Conservation (phyloP, 2,888 invertebrate genomes). For the Perithous albicinctus region DNA sequence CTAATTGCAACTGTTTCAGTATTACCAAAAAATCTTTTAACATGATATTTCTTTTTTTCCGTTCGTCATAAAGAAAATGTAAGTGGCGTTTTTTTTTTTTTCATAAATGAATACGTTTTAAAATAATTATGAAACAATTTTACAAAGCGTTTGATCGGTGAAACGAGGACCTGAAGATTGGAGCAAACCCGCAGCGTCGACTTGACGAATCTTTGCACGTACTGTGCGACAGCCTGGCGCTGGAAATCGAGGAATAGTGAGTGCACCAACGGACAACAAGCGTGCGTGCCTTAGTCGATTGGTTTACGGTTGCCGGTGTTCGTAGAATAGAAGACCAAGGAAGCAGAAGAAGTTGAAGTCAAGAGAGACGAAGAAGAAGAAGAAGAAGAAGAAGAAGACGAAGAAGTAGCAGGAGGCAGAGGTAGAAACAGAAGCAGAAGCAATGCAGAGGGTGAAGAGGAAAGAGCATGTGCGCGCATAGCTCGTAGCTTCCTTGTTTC, state of each 20-base stretch:
- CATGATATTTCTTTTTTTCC: too few relatives aligned
- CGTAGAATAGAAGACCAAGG: conserved; percentile 33
- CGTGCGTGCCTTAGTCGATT: conserved; percentile 54
- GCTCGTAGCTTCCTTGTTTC: conserved; percentile 70
- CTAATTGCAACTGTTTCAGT: too few relatives aligned
- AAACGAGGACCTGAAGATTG: not conserved
- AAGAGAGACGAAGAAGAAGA: conserved; percentile 11
- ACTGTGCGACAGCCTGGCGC: conserved; percentile 1
- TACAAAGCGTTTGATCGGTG: not conserved
- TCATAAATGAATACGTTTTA: not conserved
- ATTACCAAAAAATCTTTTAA: too few relatives aligned
- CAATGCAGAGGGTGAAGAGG: not conserved
- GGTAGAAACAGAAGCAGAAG: conserved; percentile 42
- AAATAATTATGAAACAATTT: not conserved
- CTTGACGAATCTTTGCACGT: conserved; percentile 44
- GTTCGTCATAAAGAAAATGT: too few relatives aligned
- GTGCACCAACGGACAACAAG: conserved; percentile 6
- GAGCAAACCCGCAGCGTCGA: not conserved
- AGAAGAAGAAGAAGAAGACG: conserved; percentile 39
- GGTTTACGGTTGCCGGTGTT: conserved; percentile 34
- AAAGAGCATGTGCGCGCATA: conserved; percentile 46
- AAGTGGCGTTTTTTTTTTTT: too few relatives aligned
- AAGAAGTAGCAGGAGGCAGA: too few relatives aligned
- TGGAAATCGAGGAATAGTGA: conserved; percentile 29
- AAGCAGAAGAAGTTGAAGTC: conserved; percentile 32